A percentile compares a stretch with the other conserved stretches of the same genome.
Evolutionary conservation across 2,797 vertebrate species (phyloP).

Genomic region (Gouania willdenowi): DNA sequence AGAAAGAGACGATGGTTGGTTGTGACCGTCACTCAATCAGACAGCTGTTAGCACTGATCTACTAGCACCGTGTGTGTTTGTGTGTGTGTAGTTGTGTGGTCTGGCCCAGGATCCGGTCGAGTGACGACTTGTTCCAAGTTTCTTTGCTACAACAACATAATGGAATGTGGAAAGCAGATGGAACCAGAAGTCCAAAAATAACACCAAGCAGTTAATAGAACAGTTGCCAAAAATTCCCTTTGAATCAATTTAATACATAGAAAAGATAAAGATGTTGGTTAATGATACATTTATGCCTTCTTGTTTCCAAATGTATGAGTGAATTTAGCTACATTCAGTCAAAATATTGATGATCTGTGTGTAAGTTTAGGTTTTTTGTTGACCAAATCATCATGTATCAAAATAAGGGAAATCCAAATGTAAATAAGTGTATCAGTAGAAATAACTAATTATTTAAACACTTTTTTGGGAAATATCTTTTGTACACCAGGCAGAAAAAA

Average conservation of each 20-base stretch:
- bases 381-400: too few relatives aligned
- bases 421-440: too few relatives aligned
- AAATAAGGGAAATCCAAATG: too few relatives aligned
- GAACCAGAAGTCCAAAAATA: slow-evolving; percentile 35
- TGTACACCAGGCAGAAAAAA: too few relatives aligned
- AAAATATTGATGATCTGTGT: too few relatives aligned
- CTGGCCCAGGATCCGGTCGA: slow-evolving; percentile 29
- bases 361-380: too few relatives aligned
- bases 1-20: slow-evolving; percentile 46
- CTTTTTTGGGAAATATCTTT: too few relatives aligned
- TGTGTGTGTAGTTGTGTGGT: slow-evolving; percentile 33
- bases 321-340: too few relatives aligned
- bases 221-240: background rate
- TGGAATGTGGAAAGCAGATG: slow-evolving; percentile 44
- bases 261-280: background rate
- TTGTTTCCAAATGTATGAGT: too few relatives aligned
- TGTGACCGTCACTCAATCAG: slow-evolving; percentile 38
- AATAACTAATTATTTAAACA: too few relatives aligned
- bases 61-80: slow-evolving; percentile 9
- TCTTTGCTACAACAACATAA: slow-evolving; percentile 35
- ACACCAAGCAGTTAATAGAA: slow-evolving; percentile 18
- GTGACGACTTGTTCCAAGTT: slow-evolving; percentile 41
- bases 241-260: background rate
- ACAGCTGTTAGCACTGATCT: slow-evolving; percentile 48
- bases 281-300: too few relatives aligned